These are phyloP conservation scores for Pocillopora damicornis DNA, from an alignment of 64 coral and sea anemone species.

Conservation along the genomic window DNA sequence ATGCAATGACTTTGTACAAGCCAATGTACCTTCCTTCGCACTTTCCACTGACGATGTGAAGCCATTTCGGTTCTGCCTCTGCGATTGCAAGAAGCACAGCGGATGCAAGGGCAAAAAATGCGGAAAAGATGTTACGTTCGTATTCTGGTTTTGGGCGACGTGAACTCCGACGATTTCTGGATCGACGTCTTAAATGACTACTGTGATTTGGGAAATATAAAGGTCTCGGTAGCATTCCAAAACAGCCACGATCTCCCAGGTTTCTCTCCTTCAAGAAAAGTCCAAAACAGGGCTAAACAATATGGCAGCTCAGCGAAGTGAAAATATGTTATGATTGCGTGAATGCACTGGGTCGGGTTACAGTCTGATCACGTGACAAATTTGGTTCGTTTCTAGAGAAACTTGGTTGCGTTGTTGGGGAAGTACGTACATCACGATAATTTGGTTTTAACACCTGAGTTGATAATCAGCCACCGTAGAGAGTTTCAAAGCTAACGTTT, in stretches of 20 bases:
- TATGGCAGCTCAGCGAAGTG: not conserved
- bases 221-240: constrained; percentile 61
- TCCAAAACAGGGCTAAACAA: constrained; percentile 6
- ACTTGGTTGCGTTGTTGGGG: too few species aligned
- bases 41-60: constrained; percentile 65
- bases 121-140: constrained; percentile 93
- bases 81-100: constrained; percentile 88
- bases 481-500: too few species aligned
- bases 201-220: constrained; percentile 52
- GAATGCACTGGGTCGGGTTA: not conserved
- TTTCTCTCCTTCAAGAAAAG: not conserved
- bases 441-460: too few species aligned
- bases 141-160: constrained; percentile 88
- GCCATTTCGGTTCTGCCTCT: constrained; percentile 92
- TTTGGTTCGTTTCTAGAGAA: too few species aligned
- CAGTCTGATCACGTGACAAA: not conserved
- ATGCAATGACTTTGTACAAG: constrained; percentile 90
- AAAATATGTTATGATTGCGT: too few species aligned
- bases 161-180: constrained; percentile 47
- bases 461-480: too few species aligned
- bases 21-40: constrained; percentile 80
- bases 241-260: not conserved
- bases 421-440: too few species aligned
- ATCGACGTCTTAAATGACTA: constrained; percentile 55
- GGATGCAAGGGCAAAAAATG: constrained; percentile 93